Conservation (phyloP, 2,888 invertebrate genomes). For the Acrocera orbiculus region DNA sequence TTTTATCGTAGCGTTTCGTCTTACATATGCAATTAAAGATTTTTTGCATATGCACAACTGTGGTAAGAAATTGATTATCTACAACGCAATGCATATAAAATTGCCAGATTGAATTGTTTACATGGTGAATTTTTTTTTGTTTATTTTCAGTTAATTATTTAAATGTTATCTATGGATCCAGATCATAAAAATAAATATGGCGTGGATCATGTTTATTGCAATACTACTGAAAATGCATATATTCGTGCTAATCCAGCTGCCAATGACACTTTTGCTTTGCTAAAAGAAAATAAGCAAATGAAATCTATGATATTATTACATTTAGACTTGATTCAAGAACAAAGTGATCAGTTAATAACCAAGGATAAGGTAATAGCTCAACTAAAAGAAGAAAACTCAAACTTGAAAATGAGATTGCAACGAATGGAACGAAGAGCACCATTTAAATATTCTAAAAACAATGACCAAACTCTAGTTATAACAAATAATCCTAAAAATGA, state of each 20-base stretch:
- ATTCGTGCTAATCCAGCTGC: slow-evolving; percentile 16
- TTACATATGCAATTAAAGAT: too few relatives aligned
- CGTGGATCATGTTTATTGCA: slow-evolving; percentile 24
- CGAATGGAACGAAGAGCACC: slow-evolving; percentile 18
- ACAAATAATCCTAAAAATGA: too few relatives aligned
- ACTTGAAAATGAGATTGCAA: slow-evolving; percentile 37
- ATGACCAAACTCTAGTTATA: not conserved
- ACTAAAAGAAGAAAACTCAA: slow-evolving; percentile 59
- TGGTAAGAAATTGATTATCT: too few relatives aligned
- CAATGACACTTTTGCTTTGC: slow-evolving; percentile 20
- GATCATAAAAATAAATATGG: slow-evolving; percentile 18
- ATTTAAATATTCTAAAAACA: slow-evolving; percentile 11
- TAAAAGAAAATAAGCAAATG: slow-evolving; percentile 29
- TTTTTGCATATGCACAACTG: too few relatives aligned
- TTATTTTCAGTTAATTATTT: not conserved
- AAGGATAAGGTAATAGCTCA: slow-evolving; percentile 60
- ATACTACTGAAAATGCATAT: slow-evolving; percentile 19
- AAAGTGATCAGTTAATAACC: slow-evolving; percentile 63
- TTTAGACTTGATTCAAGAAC: slow-evolving; percentile 76
- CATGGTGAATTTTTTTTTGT: not conserved
- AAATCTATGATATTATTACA: slow-evolving; percentile 68
- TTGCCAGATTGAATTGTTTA: slow-evolving; percentile 9
- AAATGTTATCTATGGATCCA: slow-evolving; percentile 6
- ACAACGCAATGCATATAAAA: too few relatives aligned
- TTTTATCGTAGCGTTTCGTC: too few relatives aligned